phyloP scores from a whole-genome alignment of 2,888 invertebrate species.

The Therioaphis trifolii region DNA sequence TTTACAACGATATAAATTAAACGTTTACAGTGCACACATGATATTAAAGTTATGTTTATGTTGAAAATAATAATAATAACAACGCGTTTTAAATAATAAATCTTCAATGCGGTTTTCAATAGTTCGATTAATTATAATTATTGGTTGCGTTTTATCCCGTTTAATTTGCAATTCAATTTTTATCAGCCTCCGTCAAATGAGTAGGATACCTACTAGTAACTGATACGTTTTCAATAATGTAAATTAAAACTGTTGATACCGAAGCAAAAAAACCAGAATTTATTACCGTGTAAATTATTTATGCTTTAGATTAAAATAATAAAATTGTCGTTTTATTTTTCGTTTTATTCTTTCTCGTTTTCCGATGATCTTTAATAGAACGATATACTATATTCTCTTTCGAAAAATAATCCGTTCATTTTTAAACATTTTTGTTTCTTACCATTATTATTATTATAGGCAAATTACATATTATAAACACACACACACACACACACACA shows the following conservation, averaged over 20 bases:
- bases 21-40: background rate
- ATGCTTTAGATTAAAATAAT: too few species aligned
- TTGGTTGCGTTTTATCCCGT: too few species aligned
- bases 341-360: background rate
- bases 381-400: background rate
- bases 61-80: background rate
- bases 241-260: too few species aligned
- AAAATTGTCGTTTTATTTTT: too few species aligned
- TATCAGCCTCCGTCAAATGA: too few species aligned
- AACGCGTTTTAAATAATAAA: background rate
- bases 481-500: too few species aligned
- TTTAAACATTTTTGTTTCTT: background rate
- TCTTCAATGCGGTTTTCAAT: background rate
- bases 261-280: too few species aligned
- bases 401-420: background rate
- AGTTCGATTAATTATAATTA: background rate
- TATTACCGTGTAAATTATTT: too few species aligned
- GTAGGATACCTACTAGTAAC: too few species aligned
- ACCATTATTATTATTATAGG: background rate
- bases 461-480: too few species aligned
- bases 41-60: background rate
- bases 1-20: background rate
- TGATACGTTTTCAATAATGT: too few species aligned
- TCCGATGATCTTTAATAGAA: background rate
- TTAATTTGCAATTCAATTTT: too few species aligned